Conservation (phyloP, 1,140 invertebrate species). For the Episyrphus balteatus region DNA sequence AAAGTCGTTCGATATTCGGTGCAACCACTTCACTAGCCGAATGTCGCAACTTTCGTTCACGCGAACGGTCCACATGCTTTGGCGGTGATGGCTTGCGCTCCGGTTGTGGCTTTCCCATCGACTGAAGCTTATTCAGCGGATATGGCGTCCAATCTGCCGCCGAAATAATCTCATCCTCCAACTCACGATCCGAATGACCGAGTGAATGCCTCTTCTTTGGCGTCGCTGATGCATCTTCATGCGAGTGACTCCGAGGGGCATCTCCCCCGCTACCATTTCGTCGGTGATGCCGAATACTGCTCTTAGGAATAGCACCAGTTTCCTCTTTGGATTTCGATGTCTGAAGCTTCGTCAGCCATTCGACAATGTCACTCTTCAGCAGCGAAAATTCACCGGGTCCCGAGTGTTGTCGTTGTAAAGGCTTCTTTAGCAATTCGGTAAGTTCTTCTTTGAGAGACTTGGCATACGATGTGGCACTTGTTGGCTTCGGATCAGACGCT, state of each 20-base stretch:
- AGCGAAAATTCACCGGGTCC: slow-evolving; percentile 31
- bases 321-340: slow-evolving; percentile 8
- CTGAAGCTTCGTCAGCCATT: slow-evolving; percentile 35
- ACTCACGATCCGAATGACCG: slow-evolving; percentile 22
- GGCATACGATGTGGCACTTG: slow-evolving; percentile 21
- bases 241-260: slow-evolving; percentile 28
- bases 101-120: slow-evolving; percentile 20
- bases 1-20: slow-evolving; percentile 22
- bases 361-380: slow-evolving; percentile 33
- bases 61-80: slow-evolving; percentile 16
- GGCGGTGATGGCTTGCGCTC: slow-evolving; percentile 1
- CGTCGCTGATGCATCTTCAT: slow-evolving; percentile 21
- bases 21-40: slow-evolving; percentile 30
- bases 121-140: slow-evolving; percentile 28
- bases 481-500: slow-evolving; percentile 13
- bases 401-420: slow-evolving; percentile 30
- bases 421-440: slow-evolving; percentile 31
- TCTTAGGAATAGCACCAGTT: slow-evolving; percentile 4
- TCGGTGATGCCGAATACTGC: slow-evolving; percentile 24
- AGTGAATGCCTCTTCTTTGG: slow-evolving; percentile 29
- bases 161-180: slow-evolving; percentile 14
- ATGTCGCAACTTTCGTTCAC: slow-evolving; percentile 20
- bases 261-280: slow-evolving; percentile 30
- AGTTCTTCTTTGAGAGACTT: slow-evolving; percentile 21
- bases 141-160: slow-evolving; percentile 31